phyloP scores from a whole-genome alignment of 2,113 vertebrate genomes.

The human region DNA sequence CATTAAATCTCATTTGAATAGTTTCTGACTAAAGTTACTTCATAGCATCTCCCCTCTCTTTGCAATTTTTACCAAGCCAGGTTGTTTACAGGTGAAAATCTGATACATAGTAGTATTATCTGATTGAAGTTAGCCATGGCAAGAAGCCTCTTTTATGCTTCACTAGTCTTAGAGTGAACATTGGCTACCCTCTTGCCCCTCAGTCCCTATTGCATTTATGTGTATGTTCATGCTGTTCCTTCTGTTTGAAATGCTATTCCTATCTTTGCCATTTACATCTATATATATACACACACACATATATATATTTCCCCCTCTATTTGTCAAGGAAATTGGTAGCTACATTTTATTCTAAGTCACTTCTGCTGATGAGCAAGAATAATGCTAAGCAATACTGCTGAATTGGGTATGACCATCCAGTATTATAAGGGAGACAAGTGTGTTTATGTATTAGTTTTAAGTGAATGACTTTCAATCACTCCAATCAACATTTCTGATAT shows the following conservation, averaged over 20 bases:
- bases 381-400: constrained; percentile 55
- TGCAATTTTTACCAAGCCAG: neutral
- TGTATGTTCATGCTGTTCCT: constrained; percentile 42
- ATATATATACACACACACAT: neutral
- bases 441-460: constrained; percentile 86
- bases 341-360: constrained; percentile 69
- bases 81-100: neutral
- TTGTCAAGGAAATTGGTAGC: constrained; percentile 56
- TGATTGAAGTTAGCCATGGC: neutral
- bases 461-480: constrained; percentile 81
- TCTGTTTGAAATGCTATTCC: constrained; percentile 48
- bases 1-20: neutral
- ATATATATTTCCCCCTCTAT: neutral
- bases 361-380: constrained; percentile 50
- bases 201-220: neutral
- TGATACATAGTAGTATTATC: neutral
- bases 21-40: neutral
- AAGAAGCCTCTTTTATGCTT: neutral
- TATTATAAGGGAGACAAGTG: constrained; percentile 49
- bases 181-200: neutral
- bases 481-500: constrained; percentile 72
- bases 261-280: neutral
- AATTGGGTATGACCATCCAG: constrained; percentile 20
- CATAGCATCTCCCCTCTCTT: neutral
- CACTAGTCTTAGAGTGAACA: neutral